phyloP scores from a whole-genome alignment of 2,113 vertebrate species.

The Oxyura jamaicensis region DNA sequence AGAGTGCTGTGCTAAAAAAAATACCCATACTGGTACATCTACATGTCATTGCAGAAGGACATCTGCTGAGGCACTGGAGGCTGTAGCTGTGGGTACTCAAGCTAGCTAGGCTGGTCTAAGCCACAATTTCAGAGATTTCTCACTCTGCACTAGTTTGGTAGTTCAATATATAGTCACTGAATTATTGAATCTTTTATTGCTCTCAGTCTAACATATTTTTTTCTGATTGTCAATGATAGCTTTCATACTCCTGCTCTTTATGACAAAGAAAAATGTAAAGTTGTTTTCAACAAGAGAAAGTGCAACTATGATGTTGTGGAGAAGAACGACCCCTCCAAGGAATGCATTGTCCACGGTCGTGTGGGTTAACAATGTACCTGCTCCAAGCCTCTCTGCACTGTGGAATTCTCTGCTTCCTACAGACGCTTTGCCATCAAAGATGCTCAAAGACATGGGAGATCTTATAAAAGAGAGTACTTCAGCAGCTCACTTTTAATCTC shows the following conservation, averaged over 20 bases:
- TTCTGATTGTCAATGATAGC: background rate
- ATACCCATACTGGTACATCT: background rate
- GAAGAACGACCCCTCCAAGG: background rate
- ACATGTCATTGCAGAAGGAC: background rate
- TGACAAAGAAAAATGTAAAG: background rate
- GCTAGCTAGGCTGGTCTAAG: background rate
- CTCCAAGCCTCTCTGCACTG: background rate
- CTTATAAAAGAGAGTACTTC: background rate
- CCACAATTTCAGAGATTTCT: background rate
- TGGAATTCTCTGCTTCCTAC: background rate
- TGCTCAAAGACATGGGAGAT: background rate
- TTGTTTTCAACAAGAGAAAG: background rate
- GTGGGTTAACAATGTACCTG: background rate
- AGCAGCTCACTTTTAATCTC: background rate
- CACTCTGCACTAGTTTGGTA: background rate
- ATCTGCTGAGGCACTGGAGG: background rate
- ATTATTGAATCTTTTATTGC: background rate
- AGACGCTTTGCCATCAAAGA: background rate
- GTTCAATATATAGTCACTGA: background rate
- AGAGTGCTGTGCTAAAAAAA: background rate
- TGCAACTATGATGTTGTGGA: background rate
- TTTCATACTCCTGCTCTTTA: rapidly evolving
- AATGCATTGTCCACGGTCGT: rapidly evolving
- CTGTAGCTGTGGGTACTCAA: background rate
- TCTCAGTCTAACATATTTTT: background rate